phyloP scores from a whole-genome alignment of 1,140 invertebrate genomes.

The Macrobrachium nipponense region DNA sequence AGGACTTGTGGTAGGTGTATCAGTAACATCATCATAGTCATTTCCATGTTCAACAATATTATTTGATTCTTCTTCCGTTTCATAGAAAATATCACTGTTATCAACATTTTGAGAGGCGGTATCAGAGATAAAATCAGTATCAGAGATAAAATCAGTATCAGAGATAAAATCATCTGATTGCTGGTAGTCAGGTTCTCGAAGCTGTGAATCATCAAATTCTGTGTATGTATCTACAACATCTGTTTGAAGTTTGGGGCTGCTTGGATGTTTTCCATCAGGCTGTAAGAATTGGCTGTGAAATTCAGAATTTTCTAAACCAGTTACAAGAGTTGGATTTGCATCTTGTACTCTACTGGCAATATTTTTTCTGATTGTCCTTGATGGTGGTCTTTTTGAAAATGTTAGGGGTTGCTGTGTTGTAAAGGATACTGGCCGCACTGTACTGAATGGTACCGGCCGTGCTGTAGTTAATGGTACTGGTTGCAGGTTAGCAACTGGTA shows the following conservation, averaged over 20 bases:
- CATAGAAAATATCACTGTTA: neutral
- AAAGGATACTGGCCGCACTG: conserved; percentile 9
- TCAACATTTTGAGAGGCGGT: neutral
- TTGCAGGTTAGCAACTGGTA: too few relatives aligned
- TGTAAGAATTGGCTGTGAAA: conserved; percentile 23
- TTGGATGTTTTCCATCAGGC: conserved; percentile 5
- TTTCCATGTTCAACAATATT: neutral
- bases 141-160: too few relatives aligned
- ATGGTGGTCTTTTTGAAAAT: too few relatives aligned
- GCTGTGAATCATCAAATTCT: neutral
- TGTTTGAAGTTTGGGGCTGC: neutral
- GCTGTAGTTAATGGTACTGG: too few relatives aligned
- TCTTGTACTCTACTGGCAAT: too few relatives aligned
- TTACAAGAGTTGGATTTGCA: conserved; percentile 5
- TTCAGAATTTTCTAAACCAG: conserved; percentile 36
- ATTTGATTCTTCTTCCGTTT: neutral
- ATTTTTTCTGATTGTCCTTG: too few relatives aligned
- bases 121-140: too few relatives aligned
- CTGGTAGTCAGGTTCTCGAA: too few relatives aligned
- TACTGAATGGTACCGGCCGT: conserved; percentile 9
- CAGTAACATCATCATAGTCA: neutral
- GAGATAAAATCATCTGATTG: too few relatives aligned
- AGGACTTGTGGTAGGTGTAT: neutral
- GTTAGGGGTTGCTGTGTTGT: conserved; percentile 17
- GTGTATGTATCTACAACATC: neutral